A percentile compares a stretch with the other conserved stretches of the same genome.
Evolutionary conservation across 2,797 vertebrate species (phyloP).

Genomic region (Spinus olivaceus): DNA sequence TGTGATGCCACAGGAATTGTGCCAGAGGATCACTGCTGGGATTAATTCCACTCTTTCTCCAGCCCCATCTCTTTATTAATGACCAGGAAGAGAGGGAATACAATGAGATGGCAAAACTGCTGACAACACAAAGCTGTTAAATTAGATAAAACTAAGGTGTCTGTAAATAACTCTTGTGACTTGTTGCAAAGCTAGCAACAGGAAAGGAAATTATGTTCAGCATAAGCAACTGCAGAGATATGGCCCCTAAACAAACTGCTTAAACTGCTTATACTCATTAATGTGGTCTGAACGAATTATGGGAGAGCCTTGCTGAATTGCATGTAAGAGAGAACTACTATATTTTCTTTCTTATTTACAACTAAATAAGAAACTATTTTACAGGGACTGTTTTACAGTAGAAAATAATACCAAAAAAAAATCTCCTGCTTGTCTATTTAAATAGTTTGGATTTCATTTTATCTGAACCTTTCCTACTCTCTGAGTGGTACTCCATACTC

Average conservation of each 20-base stretch:
- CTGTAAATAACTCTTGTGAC: slow-evolving; percentile 50
- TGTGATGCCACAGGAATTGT: neutral
- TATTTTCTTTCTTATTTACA: neutral
- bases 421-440: neutral
- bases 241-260: slow-evolving; percentile 21
- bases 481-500: neutral
- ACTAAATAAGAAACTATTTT: neutral
- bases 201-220: slow-evolving; percentile 39
- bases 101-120: slow-evolving; percentile 53
- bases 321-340: neutral
- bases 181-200: slow-evolving; percentile 47
- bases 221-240: slow-evolving; percentile 12
- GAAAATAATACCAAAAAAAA: neutral
- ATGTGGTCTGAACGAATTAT: neutral
- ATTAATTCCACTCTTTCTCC: slow-evolving; percentile 21
- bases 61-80: slow-evolving; percentile 40
- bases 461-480: neutral
- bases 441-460: neutral
- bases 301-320: neutral
- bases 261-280: slow-evolving; percentile 30
- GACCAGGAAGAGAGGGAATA: slow-evolving; percentile 19
- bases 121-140: slow-evolving; percentile 56
- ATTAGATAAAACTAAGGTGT: slow-evolving; percentile 52
- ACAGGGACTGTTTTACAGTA: neutral
- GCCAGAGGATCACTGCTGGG: neutral